Percentiles rank a stretch among this genome's conserved stretches.
phyloP scores from a whole-genome alignment of 2,113 vertebrate species.

The Hippocampus abdominalis region DNA sequence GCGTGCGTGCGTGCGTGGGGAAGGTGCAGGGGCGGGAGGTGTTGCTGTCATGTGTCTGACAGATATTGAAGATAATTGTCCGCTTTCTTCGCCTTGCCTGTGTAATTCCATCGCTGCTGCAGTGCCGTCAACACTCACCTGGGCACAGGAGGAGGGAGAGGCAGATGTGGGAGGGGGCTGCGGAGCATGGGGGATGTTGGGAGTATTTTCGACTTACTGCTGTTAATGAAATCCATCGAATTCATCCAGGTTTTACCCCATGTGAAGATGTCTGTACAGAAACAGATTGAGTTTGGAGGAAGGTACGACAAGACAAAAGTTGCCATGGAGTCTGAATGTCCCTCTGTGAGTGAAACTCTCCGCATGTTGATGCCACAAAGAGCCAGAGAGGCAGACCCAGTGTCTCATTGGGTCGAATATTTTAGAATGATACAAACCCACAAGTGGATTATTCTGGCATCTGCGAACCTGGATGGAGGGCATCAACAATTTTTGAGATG shows the following conservation, averaged over 20 bases:
- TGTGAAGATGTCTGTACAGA: slow-evolving; percentile 21
- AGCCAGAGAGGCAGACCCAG: slow-evolving; percentile 47
- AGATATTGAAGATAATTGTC: slow-evolving; percentile 81
- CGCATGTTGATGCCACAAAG: slow-evolving; percentile 5
- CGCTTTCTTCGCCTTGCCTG: slow-evolving; percentile 73
- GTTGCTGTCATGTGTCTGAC: slow-evolving; percentile 76
- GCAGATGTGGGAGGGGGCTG: slow-evolving; percentile 42
- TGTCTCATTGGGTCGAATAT: slow-evolving; percentile 63
- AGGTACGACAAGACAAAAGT: neutral
- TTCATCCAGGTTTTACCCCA: slow-evolving; percentile 28
- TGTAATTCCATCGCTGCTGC: slow-evolving; percentile 68
- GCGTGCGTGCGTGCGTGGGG: slow-evolving; percentile 35
- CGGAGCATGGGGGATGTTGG: slow-evolving; percentile 39
- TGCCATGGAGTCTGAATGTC: neutral
- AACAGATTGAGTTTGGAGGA: slow-evolving; percentile 14
- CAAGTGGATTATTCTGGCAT: slow-evolving; percentile 62
- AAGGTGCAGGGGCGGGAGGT: slow-evolving; percentile 14
- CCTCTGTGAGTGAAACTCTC: neutral
- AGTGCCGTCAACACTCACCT: slow-evolving; percentile 70
- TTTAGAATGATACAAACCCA: slow-evolving; percentile 71
- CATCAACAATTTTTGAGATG: slow-evolving; percentile 71
- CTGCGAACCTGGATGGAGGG: slow-evolving; percentile 52
- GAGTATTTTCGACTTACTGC: slow-evolving; percentile 31
- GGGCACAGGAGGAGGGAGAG: slow-evolving; percentile 58
- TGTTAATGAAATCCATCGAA: slow-evolving; percentile 40